Conservation (phyloP, 1,140 invertebrate species). For the Anastrepha ludens region DNA sequence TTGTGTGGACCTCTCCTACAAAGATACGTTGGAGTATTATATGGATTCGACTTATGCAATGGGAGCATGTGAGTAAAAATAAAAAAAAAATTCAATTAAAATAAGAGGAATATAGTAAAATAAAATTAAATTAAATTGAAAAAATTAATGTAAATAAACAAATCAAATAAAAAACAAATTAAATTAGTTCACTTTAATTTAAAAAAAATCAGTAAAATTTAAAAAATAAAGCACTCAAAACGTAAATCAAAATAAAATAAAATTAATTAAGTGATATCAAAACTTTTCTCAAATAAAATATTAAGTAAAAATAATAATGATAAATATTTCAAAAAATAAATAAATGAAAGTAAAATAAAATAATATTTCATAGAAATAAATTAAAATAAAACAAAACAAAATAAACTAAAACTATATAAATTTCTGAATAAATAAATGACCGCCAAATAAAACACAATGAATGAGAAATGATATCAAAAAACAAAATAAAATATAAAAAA, state of each 20-base stretch:
- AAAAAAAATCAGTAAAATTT: background rate
- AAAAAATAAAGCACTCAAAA: background rate
- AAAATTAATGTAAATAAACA: background rate
- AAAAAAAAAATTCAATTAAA: background rate
- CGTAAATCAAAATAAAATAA: background rate
- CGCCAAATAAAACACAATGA: no score
- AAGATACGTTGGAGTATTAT: constrained; percentile 63
- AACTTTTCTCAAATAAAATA: background rate
- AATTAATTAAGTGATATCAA: background rate
- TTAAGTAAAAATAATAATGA: background rate
- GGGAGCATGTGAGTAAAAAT: constrained; percentile 61
- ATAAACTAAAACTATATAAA: no score
- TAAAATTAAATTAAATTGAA: background rate
- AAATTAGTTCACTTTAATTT: background rate
- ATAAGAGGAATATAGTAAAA: background rate
- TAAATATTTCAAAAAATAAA: no score
- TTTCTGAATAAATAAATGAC: no score
- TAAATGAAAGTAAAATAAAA: no score
- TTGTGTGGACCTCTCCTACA: constrained; percentile 65
- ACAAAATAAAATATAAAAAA: no score
- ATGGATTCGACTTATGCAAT: constrained; percentile 59
- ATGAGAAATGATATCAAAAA: no score
- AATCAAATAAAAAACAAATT: background rate
- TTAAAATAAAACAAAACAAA: no score
- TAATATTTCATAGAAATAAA: no score